A percentile compares a stretch with the other conserved stretches of the same genome.
Conservation (phyloP, 2,888 invertebrate species). For the Pammene fasciana region DNA sequence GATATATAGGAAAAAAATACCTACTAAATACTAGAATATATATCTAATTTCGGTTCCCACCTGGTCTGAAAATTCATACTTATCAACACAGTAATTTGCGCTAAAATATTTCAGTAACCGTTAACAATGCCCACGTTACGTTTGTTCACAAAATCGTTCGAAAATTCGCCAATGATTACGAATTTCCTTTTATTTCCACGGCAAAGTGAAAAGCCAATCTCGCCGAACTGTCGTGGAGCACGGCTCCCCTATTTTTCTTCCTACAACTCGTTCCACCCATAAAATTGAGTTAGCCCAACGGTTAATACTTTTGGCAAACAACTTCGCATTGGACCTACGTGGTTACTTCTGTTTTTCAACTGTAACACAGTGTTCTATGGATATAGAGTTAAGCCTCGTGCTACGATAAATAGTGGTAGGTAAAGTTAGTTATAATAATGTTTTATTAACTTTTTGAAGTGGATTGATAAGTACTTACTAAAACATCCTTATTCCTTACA, state of each 20-base stretch:
- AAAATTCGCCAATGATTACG: constrained; percentile 44
- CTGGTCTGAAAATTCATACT: no score
- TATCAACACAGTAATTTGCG: no score
- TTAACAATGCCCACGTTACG: constrained; percentile 2
- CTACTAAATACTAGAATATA: no score
- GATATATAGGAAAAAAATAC: no score
- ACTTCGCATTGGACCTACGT: constrained; percentile 44
- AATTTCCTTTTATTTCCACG: constrained; percentile 43
- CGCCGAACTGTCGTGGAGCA: constrained; percentile 48
- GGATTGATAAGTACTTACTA: no score
- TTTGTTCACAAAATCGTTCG: constrained; percentile 35
- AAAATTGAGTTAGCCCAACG: constrained; percentile 71
- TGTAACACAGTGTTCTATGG: constrained; percentile 28
- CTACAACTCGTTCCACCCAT: constrained; percentile 62
- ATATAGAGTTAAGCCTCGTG: not conserved
- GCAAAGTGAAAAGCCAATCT: constrained; percentile 62
- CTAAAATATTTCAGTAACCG: not conserved
- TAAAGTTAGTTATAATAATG: no score
- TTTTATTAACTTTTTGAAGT: no score
- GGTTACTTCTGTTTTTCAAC: constrained; percentile 35
- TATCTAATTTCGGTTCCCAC: no score
- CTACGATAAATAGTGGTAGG: no score
- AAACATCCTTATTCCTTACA: no score
- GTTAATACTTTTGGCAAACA: constrained; percentile 73
- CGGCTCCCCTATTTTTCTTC: constrained; percentile 57